phyloP scores from a whole-genome alignment of 1,140 invertebrate species.

The Drosophila albomicans region DNA sequence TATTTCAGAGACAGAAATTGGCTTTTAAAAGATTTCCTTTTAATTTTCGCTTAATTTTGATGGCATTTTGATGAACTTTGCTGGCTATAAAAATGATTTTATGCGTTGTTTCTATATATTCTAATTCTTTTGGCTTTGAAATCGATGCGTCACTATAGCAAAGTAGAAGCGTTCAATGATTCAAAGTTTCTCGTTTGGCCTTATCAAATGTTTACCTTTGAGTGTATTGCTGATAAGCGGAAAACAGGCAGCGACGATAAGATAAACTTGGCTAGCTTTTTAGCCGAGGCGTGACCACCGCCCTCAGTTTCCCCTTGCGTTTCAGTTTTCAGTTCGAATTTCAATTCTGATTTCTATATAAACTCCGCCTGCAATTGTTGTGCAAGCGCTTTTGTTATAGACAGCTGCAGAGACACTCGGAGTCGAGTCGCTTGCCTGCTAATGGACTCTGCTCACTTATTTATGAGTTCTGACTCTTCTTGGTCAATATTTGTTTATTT shows the following conservation, averaged over 20 bases:
- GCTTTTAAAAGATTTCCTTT: background rate
- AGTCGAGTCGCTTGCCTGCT: background rate
- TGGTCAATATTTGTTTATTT: slow-evolving; percentile 42
- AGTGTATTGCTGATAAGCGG: slow-evolving; percentile 29
- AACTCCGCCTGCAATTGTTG: slow-evolving; percentile 43
- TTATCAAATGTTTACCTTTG: slow-evolving; percentile 44
- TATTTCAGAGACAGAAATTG: slow-evolving; percentile 13
- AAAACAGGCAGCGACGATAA: slow-evolving; percentile 29
- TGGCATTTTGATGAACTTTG: slow-evolving; percentile 37
- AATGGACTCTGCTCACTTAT: slow-evolving; percentile 22
- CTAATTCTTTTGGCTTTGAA: slow-evolving; percentile 11
- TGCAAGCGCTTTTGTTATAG: slow-evolving; percentile 33
- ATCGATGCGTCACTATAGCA: slow-evolving; percentile 14
- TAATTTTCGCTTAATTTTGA: slow-evolving; percentile 24
- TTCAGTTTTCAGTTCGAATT: background rate
- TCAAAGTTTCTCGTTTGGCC: slow-evolving; percentile 1
- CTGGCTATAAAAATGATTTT: slow-evolving; percentile 32
- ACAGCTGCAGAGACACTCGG: slow-evolving; percentile 13
- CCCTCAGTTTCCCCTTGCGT: background rate
- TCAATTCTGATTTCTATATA: slow-evolving; percentile 41
- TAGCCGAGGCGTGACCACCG: slow-evolving; percentile 13
- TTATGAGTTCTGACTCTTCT: slow-evolving; percentile 24
- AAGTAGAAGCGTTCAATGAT: slow-evolving; percentile 9
- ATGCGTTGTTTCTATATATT: slow-evolving; percentile 21
- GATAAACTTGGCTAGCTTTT: slow-evolving; percentile 31